A percentile compares a stretch with the other conserved stretches of the same genome.
Evolutionary conservation across 2,797 vertebrate species (phyloP).

Genomic region (Lithobates sylvaticus): DNA sequence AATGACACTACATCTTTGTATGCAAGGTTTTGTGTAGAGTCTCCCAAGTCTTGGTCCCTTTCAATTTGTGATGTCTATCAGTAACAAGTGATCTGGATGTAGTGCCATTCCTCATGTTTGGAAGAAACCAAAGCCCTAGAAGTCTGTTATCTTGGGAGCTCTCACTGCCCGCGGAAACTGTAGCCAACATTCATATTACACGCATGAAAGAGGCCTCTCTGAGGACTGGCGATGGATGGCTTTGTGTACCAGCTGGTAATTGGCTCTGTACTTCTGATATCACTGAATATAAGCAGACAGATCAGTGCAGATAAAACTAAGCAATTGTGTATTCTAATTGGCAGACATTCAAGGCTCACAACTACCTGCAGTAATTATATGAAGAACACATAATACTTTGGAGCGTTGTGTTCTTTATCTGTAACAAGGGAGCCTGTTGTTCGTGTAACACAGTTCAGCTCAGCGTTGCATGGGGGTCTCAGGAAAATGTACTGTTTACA

Average conservation of each 20-base stretch:
- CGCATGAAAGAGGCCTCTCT: constrained; percentile 43
- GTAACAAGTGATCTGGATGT: constrained; percentile 33
- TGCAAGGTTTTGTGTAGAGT: background rate
- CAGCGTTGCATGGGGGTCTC: background rate
- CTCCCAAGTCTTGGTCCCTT: constrained; percentile 13
- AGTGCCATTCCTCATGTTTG: constrained; percentile 48
- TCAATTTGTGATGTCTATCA: constrained; percentile 26
- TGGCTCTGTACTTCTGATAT: constrained; percentile 45
- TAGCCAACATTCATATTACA: constrained; percentile 61
- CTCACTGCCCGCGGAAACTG: constrained; percentile 45
- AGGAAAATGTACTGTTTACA: background rate
- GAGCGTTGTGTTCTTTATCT: constrained; percentile 29
- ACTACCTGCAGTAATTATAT: constrained; percentile 51
- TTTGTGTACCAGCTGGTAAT: constrained; percentile 51
- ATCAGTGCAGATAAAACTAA: constrained; percentile 40
- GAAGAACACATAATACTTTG: constrained; percentile 28
- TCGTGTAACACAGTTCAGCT: background rate
- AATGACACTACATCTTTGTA: constrained; percentile 23
- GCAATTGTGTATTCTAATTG: constrained; percentile 49
- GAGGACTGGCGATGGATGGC: constrained; percentile 47
- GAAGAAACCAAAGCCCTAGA: constrained; percentile 38
- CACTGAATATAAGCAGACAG: constrained; percentile 48
- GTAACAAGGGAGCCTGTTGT: constrained; percentile 31
- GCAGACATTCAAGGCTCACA: constrained; percentile 43
- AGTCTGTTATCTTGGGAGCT: constrained; percentile 45